These are phyloP conservation scores for Muscina levida DNA, from an alignment of 2,888 invertebrate genomes.

Conservation along the genomic window DNA sequence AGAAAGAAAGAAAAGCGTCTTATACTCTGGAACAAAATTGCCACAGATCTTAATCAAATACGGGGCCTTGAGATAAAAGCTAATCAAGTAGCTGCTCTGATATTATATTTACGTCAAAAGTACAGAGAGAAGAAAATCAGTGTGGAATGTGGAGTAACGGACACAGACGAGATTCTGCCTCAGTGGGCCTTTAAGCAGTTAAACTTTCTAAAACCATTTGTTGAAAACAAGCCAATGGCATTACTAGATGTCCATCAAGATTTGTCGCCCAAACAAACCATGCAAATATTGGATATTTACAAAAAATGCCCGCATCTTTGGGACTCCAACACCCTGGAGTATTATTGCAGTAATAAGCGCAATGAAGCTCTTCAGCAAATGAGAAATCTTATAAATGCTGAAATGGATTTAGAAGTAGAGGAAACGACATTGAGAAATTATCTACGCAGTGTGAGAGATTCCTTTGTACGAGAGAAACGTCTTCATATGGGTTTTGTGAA, in stretches of 20 bases:
- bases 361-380: conserved; percentile 54
- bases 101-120: conserved; percentile 44
- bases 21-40: conserved; percentile 48
- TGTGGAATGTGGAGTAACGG: background rate
- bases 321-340: conserved; percentile 57
- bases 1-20: conserved; percentile 53
- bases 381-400: conserved; percentile 42
- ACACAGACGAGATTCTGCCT: background rate
- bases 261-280: conserved; percentile 51
- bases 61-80: conserved; percentile 30
- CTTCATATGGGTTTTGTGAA: background rate
- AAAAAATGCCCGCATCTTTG: conserved; percentile 49
- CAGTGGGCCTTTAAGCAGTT: background rate
- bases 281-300: conserved; percentile 57
- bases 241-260: conserved; percentile 28
- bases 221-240: background rate
- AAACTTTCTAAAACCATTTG: background rate
- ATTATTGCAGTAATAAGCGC: conserved; percentile 54
- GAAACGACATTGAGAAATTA: conserved; percentile 43
- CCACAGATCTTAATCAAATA: conserved; percentile 36
- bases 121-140: conserved; percentile 43
- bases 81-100: conserved; percentile 40
- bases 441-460: conserved; percentile 49
- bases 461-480: conserved; percentile 30
- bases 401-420: conserved; percentile 47